Evolutionary conservation across 2,797 vertebrate genomes (phyloP).

Genomic region (Takifugu ocellatus): DNA sequence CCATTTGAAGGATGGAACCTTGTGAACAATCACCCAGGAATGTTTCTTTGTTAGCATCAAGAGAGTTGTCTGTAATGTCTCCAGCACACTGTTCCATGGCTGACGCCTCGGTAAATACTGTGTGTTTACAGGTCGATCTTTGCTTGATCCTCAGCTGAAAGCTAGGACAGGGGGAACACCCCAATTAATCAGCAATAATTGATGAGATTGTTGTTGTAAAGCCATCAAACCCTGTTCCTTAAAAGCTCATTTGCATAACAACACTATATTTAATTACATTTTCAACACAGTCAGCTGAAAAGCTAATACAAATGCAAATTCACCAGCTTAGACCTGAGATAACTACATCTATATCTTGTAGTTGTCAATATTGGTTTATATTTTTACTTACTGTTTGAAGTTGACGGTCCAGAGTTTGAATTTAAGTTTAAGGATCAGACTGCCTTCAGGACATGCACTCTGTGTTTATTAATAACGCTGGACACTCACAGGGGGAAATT

Average conservation of each 20-base stretch:
- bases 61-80: constrained; percentile 3
- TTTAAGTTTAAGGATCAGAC: constrained; percentile 18
- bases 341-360: neutral
- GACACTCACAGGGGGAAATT: constrained; percentile 52
- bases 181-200: constrained; percentile 16
- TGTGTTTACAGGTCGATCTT: constrained; percentile 12
- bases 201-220: constrained; percentile 11
- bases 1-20: neutral
- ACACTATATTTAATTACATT: constrained; percentile 9
- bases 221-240: constrained; percentile 2
- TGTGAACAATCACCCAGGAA: neutral
- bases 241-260: constrained; percentile 18
- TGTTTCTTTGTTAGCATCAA: constrained; percentile 9
- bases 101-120: constrained; percentile 23
- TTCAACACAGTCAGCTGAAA: neutral
- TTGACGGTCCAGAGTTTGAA: constrained; percentile 9
- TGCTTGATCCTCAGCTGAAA: constrained; percentile 15
- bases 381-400: constrained; percentile 49
- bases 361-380: neutral
- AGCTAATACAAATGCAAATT: neutral
- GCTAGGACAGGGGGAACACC: neutral
- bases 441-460: constrained; percentile 64
- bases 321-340: neutral
- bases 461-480: constrained; percentile 73
- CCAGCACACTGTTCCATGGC: constrained; percentile 6